Base-by-base conservation (phyloP, 2,888 invertebrate genomes). In the Synanthedon formicaeformis region DNA sequence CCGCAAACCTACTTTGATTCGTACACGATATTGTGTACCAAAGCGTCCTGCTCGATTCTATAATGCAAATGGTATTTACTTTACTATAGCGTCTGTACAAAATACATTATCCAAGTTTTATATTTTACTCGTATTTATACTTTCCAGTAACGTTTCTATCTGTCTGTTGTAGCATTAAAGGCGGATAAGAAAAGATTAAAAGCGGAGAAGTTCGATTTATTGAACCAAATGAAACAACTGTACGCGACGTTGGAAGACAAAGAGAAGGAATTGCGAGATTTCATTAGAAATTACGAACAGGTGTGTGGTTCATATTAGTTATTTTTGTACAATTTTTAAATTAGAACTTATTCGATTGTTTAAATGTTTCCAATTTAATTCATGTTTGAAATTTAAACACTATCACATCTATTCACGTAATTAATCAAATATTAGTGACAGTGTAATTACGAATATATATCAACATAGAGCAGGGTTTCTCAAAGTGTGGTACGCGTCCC, bases 181-280 rank as follows among this genome's bases (percentile, higher is more conserved):
- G 92, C 94, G 56, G 97, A 98, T 80, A 90, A 96, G 57, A 96
- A 96, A 80, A 91, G 96, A 60, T 89, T 97, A 73, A 96, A 96
- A 84, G 94, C 95, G 12, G 97, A 98, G 84, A 97, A 97, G 84
- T 94, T 94, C 72, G 97, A 97, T 82, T 89, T 98, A 59, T 88
- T 97, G 63, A 94, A 93, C 73, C 97, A 97, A 87, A 97, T 97
- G 92, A 96, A 96, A 78, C 96, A 97, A 72, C 90, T 98, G 56
- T 98, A 97, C 78, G 92, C 94, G 54, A 96, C 97, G 8, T 89
- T 98, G 57, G 97, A 97, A 81, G 96, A 97, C 77, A 97, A 97
- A 83, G 97, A 98, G 75, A 93, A 94, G 67, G 97, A 97, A 78
- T 88, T 97, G 55, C 89, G 97, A 55, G 97, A 97, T 81, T 97